Conservation (phyloP, 2,113 vertebrate genomes). For the Lophius piscatorius region DNA sequence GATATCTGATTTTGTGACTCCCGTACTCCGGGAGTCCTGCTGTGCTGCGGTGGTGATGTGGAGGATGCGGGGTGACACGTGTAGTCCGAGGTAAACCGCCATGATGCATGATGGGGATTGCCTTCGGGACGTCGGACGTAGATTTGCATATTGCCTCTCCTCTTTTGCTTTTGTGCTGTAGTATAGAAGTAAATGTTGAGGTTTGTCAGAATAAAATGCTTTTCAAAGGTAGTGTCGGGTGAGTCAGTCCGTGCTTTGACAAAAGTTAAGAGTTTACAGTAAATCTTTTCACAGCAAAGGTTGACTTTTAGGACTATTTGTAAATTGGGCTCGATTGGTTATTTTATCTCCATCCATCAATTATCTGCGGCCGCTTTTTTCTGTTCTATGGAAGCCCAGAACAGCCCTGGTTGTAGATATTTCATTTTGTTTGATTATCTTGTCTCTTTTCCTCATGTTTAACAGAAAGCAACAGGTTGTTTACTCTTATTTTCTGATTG, state of each 20-base stretch:
- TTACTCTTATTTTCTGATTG: no score
- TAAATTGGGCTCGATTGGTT: background rate
- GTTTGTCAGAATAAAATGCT: background rate
- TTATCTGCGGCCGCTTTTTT: no score
- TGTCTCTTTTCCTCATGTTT: no score
- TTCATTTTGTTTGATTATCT: no score
- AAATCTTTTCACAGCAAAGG: background rate
- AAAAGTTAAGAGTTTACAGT: background rate
- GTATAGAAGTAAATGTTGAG: background rate
- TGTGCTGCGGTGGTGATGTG: constrained; percentile 39
- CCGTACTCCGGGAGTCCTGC: constrained; percentile 44
- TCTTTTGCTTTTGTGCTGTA: background rate
- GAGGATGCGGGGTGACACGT: constrained; percentile 38
- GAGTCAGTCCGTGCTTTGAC: background rate
- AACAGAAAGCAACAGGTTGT: no score
- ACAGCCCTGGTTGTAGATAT: no score
- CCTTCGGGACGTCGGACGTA: background rate
- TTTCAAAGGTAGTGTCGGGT: background rate
- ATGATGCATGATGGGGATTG: constrained; percentile 6
- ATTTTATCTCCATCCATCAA: background rate
- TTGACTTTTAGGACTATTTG: background rate
- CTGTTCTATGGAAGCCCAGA: no score
- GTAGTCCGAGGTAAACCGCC: constrained; percentile 13
- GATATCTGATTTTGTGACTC: constrained; percentile 60
- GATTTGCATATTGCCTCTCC: constrained; percentile 4